phyloP scores from a whole-genome alignment of 2,888 invertebrate species.

The Diarsia rubi region DNA sequence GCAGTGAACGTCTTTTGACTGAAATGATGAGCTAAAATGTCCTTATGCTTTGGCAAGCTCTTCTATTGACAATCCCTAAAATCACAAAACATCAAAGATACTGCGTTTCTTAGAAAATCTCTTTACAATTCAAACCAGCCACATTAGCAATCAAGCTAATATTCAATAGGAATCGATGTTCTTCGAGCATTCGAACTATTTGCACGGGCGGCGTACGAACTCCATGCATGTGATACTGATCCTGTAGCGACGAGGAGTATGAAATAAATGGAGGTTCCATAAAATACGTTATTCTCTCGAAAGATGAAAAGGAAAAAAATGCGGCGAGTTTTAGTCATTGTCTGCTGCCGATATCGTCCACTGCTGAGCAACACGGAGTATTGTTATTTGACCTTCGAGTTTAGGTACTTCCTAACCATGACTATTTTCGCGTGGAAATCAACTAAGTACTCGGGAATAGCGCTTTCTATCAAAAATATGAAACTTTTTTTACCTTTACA shows the following conservation, averaged over 20 bases:
- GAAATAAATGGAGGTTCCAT: constrained; percentile 17
- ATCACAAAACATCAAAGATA: not conserved
- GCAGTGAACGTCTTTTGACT: too few relatives aligned
- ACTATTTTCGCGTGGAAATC: not conserved
- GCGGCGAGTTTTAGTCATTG: not conserved
- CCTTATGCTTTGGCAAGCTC: not conserved
- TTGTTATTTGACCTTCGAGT: not conserved
- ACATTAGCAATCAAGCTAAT: constrained; percentile 35
- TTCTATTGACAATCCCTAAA: not conserved
- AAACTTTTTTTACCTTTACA: not conserved
- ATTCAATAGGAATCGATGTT: constrained; percentile 19
- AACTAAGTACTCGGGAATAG: not conserved
- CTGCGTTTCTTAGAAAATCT: constrained; percentile 2
- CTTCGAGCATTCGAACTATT: constrained; percentile 41
- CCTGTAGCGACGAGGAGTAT: constrained; percentile 16
- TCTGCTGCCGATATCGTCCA: not conserved
- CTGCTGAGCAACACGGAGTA: not conserved
- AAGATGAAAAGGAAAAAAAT: not conserved
- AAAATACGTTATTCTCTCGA: not conserved
- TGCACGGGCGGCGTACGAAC: constrained; percentile 12
- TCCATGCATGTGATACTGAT: constrained; percentile 35
- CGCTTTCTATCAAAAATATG: not conserved
- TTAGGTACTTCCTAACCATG: not conserved
- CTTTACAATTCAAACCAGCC: constrained; percentile 18
- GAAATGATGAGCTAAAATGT: not conserved